Conservation (phyloP, 2,888 invertebrate species). For the Trissolcus brochymenae region DNA sequence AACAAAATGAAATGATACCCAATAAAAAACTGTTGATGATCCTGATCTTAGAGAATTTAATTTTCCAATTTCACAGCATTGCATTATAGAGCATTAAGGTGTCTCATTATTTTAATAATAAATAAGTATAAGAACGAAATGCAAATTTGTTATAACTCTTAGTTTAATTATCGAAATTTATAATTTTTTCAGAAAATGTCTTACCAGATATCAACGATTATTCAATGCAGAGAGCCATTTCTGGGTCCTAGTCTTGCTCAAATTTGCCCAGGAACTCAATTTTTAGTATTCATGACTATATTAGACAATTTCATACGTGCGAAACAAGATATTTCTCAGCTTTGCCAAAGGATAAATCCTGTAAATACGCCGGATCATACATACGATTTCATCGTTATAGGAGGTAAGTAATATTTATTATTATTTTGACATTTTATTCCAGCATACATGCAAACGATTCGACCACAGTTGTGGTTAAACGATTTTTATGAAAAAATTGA, state of each 20-base stretch:
- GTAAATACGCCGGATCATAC: conserved; percentile 76
- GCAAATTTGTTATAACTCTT: background rate
- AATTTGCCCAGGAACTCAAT: conserved; percentile 80
- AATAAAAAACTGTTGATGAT: no score
- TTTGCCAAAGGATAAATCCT: conserved; percentile 80
- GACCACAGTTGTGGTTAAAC: no score
- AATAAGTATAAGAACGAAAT: background rate
- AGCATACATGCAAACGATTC: no score
- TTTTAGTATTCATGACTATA: conserved; percentile 82
- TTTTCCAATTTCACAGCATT: no score
- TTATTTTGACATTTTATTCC: no score
- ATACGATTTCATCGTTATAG: conserved; percentile 83
- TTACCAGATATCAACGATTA: conserved; percentile 61
- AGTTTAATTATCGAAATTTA: background rate
- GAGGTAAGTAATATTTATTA: conserved; percentile 73
- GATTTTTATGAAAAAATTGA: no score
- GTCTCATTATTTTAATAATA: no score
- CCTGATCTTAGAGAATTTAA: no score
- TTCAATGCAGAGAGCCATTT: conserved; percentile 78
- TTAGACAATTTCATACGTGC: conserved; percentile 80
- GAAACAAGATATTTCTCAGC: conserved; percentile 69
- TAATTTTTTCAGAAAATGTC: conserved; percentile 65
- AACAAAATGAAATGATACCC: no score
- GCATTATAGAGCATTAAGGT: no score
- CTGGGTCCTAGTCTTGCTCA: conserved; percentile 80